Evolutionary conservation across 2,888 invertebrate species (phyloP), one percentile per base, ranked within the genome.

Genomic region (Cataglyphis albicans): DNA sequence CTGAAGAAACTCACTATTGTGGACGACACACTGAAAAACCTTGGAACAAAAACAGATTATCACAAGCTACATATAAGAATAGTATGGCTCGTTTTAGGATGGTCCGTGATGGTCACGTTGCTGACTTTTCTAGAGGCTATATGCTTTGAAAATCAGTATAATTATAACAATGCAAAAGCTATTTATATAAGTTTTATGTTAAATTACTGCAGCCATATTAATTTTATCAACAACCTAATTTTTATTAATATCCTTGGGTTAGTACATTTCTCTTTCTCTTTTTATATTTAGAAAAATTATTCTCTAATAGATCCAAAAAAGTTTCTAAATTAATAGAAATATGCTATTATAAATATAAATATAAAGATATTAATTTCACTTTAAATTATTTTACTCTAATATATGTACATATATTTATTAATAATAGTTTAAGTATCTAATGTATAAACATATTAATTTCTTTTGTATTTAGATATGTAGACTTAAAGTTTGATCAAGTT

Each of bases 401-500:
- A 7, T 21, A 15, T 59, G 5, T 25, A 12, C 57, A n/a, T 55
- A 41, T 6, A 65, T 21, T 1, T 64, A 3, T 5, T 41, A 15
- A 25, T 35, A 41, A 12, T 65, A 41, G 3, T 15, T 41, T 41
- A 41, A 41, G 9, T 41, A 41, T 41, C 41, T 3, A 41, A 41
- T 41, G 12, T 44, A 44, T 2, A 38, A 1, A n/a, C 10, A 6
- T 1, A 55, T 21, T 21, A 21, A 0, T 21, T 6, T 41, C 9
- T 70, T 55, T 5, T 57, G 5, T 59, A 25, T 73, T 73, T n/a
- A 73, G 73, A 59, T 59, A 7, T 4, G 59, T 59, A 73, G 4
- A 18, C 41, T 21, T 73, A 29, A 73, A 73, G 12, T 73, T 73
- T 59, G 38, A 73, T 57, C 73, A 73, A 25, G 1, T 73, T 12